Percentiles rank a stretch among this genome's conserved stretches.
phyloP scores from a whole-genome alignment of 2,888 invertebrate species.

The Cephalotes varians region DNA sequence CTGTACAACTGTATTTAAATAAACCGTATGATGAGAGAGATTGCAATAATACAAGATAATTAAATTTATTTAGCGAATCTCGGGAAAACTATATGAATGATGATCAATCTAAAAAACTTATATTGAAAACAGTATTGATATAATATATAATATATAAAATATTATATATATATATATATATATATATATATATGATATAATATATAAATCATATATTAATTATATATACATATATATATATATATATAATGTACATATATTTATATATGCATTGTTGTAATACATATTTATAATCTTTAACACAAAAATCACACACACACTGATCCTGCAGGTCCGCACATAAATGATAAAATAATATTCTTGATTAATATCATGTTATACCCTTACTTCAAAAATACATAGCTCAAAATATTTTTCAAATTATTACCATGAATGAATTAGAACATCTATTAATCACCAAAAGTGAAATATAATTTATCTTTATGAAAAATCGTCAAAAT shows the following conservation, averaged over 20 bases:
- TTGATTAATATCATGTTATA: not conserved
- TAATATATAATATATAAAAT: not conserved
- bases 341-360: not conserved
- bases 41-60: constrained; percentile 19
- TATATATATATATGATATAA: not conserved
- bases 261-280: no score
- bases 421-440: no score
- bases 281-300: not conserved
- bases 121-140: no score
- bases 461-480: no score
- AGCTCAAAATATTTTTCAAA: no score
- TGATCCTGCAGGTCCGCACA: not conserved
- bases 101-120: constrained; percentile 3
- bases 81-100: not conserved
- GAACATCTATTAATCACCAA: no score
- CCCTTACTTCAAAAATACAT: no score
- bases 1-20: constrained; percentile 1
- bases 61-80: constrained; percentile 13
- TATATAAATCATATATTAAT: not conserved
- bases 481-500: no score
- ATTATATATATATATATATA: not conserved
- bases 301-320: not conserved
- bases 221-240: not conserved
- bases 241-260: not conserved
- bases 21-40: not conserved